phyloP scores from a whole-genome alignment of 2,888 invertebrate species.

The Baronia brevicornis region DNA sequence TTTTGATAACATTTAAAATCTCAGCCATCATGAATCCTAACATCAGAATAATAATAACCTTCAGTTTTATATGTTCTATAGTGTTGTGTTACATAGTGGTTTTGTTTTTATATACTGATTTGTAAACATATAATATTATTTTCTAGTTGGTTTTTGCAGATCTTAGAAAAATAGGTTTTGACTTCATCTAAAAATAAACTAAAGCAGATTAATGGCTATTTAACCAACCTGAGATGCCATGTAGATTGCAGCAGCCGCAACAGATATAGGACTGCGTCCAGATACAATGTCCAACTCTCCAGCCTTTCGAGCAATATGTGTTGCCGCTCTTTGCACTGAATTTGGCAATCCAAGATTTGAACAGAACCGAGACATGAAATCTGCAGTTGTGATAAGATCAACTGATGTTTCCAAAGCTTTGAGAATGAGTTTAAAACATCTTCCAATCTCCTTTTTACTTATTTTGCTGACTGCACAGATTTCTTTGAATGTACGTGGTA shows the following conservation, averaged over 20 bases:
- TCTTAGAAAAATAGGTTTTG: too few relatives aligned
- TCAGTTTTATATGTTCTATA: too few relatives aligned
- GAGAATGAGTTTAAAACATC: constrained; percentile 97
- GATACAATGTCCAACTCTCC: constrained; percentile 98
- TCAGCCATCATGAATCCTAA: too few relatives aligned
- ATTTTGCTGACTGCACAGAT: constrained; percentile 99
- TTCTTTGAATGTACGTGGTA: constrained; percentile 99
- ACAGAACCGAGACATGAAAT: constrained; percentile 99
- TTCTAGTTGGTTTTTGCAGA: too few relatives aligned
- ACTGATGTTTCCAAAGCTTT: constrained; percentile 98
- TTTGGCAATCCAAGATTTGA: constrained; percentile 93
- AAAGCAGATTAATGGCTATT: background rate
- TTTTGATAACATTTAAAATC: too few relatives aligned
- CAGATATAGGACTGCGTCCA: constrained; percentile 98
- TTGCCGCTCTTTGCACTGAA: constrained; percentile 94
- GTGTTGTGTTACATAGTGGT: too few relatives aligned
- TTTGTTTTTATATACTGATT: too few relatives aligned
- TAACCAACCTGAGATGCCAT: constrained; percentile 94
- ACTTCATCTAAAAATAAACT: too few relatives aligned
- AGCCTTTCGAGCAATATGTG: constrained; percentile 96
- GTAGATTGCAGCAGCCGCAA: constrained; percentile 99
- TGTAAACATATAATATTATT: too few relatives aligned
- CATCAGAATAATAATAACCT: too few relatives aligned
- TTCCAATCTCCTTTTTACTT: constrained; percentile 98
- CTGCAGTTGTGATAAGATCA: constrained; percentile 97